Base-by-base conservation (phyloP, 2,888 invertebrate species). In the Pemphredon lugubris region DNA sequence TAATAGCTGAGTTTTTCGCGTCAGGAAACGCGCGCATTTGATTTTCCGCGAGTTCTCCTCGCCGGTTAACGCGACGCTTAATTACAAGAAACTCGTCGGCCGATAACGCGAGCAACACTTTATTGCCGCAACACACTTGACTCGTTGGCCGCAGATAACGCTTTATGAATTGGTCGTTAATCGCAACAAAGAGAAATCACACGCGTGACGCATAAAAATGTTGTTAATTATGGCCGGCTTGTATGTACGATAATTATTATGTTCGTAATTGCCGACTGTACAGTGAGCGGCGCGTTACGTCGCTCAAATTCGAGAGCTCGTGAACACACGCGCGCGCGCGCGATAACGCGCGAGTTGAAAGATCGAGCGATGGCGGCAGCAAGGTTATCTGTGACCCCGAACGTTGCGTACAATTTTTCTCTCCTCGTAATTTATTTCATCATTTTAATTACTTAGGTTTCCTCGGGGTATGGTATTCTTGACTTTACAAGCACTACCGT, bases 221-320 rank as follows among this genome's bases (percentile, higher is more conserved):
- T 57, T 40, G 67, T 72, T 77, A 73, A 79, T 77, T 73, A 57
- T 53, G 48, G 53, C 23, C 60, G 14, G 50, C 53, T 50, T 42
- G 67, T 68, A 40, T 57, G 55, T 45, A 7, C 67, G 70, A 70
- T 78, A 78, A 80, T 80, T 72, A 53, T 77, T 73, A 73, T 77
- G 72, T 64, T 75, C 69, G 67, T 58, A 60, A 68, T 70, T 45
- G 58, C 30, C 34, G 65, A 61, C n/a, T n/a, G n/a, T 66, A 44
- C n/a, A 11, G 32, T 18, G 63, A 32, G 26, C 54, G 39, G 57
- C 39, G 13, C 42, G 51, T 50, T 61, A 42, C 57, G 53, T 54
- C 66, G 66, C 60, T 68, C 47, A 65, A 61, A 73, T 57, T 58
- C 50, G n/a, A n/a, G n/a, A n/a, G n/a, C n/a, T n/a, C n/a, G n/a